Evolutionary conservation across 2,888 invertebrate species (phyloP).

Genomic region (Mesorhabditis spiculigera): DNA sequence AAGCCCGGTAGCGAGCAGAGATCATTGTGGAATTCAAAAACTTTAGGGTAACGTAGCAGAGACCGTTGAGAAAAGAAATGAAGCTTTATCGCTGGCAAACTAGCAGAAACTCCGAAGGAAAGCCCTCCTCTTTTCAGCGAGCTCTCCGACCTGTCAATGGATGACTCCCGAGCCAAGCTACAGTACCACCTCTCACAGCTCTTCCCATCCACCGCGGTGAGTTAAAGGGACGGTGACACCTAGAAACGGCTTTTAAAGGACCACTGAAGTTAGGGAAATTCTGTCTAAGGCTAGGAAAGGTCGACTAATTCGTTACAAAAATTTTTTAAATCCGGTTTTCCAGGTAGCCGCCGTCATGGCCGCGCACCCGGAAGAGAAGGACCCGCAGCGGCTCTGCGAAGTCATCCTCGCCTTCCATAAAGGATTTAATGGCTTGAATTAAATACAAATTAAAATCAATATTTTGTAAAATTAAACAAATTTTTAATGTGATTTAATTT

Average conservation of each 20-base stretch:
- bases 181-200: conserved; percentile 85
- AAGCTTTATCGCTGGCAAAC: no score
- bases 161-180: conserved; percentile 58
- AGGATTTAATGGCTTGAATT: conserved; percentile 25
- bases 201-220: conserved; percentile 77
- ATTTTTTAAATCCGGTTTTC: not conserved
- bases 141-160: not conserved
- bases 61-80: no score
- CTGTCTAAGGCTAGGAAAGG: conserved; percentile 9
- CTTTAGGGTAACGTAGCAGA: no score
- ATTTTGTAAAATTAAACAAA: no score
- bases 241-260: no score
- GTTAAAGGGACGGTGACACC: not conserved
- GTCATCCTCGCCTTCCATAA: conserved; percentile 42
- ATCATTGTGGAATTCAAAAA: no score
- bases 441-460: not conserved
- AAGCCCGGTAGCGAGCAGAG: no score
- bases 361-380: conserved; percentile 80
- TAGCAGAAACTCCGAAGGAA: not conserved
- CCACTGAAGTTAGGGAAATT: no score
- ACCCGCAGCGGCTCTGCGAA: conserved; percentile 81
- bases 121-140: conserved; percentile 12
- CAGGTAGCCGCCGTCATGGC: conserved; percentile 71
- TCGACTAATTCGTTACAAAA: not conserved
- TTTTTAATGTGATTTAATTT: no score